Evolutionary conservation across 1,140 invertebrate genomes (phyloP), one percentile per base, ranked within the genome.

Genomic region (Latrodectus geometricus): DNA sequence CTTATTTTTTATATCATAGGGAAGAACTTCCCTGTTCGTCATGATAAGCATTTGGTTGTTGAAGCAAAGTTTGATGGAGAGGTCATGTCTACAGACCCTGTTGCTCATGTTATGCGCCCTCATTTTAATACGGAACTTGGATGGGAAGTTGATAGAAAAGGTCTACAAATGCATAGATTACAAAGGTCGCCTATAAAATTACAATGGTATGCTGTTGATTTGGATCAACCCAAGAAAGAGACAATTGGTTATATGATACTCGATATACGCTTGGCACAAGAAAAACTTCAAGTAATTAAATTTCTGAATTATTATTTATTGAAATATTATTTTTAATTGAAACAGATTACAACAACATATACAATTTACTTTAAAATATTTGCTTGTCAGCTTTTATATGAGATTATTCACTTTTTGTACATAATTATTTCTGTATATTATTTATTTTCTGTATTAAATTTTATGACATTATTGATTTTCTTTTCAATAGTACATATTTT

Each of bases 1-100:
- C 35, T 35, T 35, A 15, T 54, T 12, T 52, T 54, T 81, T 56
- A 70, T 70, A 17, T 79, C 79, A 35, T n/a, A 92, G 92, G 91
- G 23, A 88, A 91, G 73, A 90, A 91, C 78, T 92, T 92, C 88
- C 91, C 91, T 50, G 90, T 90, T 78, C 89, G 91, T 78, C 88
- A 89, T n/a, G 88, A 89, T 50, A 90, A 90, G 76, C 88, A 90
- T 77, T 77, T 92, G 14, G 88, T 92, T 48, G 89, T 91, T 49
- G 92, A 93, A 88, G 92, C 92, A 12, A 90, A 90, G 80, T 92
- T 93, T 89, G 92, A 92, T 90, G 91, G 91, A 9, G 92, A 93
- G 89, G 87, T 92, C 12, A 88, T 93, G 61, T 86, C 89, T 8
- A 92, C 91, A 56, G 92, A 93, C 89, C 91, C 91, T 50, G 90